Evolutionary conservation across 2,797 vertebrate species (phyloP).

Genomic region (Sebastes nivosus): DNA sequence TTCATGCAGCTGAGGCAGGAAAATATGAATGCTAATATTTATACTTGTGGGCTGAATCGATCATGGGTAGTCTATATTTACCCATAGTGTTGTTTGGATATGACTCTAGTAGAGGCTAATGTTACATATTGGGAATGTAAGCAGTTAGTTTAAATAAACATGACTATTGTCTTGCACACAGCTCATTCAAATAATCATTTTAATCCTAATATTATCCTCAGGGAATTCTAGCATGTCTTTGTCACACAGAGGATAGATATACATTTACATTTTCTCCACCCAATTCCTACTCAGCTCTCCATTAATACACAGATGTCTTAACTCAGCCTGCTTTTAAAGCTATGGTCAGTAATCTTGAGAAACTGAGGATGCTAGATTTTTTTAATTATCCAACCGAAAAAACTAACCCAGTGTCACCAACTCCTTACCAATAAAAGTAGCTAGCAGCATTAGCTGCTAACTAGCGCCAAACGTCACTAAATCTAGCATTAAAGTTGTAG

Average conservation of each 20-base stretch:
- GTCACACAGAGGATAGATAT: neutral
- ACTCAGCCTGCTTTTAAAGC: neutral
- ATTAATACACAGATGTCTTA: neutral
- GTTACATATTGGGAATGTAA: neutral
- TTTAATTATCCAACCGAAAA: no score
- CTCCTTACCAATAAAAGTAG: no score
- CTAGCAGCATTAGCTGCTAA: no score
- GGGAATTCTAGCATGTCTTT: neutral
- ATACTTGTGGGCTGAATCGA: constrained; percentile 23
- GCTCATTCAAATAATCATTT: constrained; percentile 5
- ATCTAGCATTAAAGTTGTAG: no score
- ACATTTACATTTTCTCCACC: neutral
- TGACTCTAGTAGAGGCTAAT: neutral
- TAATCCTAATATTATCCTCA: neutral
- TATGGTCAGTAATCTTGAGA: no score
- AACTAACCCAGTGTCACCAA: rapidly evolving
- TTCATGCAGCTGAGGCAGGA: constrained; percentile 23
- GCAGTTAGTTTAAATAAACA: constrained; percentile 10
- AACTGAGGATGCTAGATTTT: no score
- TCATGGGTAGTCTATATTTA: neutral
- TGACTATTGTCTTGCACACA: neutral
- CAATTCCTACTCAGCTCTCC: neutral
- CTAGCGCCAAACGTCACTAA: rapidly evolving
- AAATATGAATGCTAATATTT: constrained; percentile 49
- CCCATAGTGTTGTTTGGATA: neutral